Percentiles rank a stretch among this genome's conserved stretches.
Conservation (phyloP, 2,888 invertebrate species). For the Rhingia campestris region DNA sequence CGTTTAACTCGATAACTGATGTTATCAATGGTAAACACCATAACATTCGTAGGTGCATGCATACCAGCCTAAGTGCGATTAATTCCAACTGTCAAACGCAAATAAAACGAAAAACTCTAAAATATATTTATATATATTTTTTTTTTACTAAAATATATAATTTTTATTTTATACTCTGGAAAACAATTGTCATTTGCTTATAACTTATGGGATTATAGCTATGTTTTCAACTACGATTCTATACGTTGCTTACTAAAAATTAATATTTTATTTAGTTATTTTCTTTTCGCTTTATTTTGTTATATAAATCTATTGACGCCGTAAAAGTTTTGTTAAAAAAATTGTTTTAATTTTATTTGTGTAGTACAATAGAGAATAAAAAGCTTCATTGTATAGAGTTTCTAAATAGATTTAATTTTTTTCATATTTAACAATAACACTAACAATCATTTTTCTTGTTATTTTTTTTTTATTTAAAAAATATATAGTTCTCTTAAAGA, state of each 20-base stretch:
- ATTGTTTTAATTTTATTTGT: constrained; percentile 3
- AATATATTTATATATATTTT: not conserved
- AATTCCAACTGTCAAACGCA: not conserved
- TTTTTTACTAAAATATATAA: constrained; percentile 17
- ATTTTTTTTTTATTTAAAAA: not conserved
- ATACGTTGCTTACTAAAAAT: not conserved
- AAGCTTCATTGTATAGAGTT: constrained; percentile 54
- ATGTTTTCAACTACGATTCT: constrained; percentile 13
- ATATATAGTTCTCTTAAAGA: constrained; percentile 10
- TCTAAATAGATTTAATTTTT: constrained; percentile 29
- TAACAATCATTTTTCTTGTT: constrained; percentile 7
- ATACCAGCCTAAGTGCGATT: no score
- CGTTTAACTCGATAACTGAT: no score
- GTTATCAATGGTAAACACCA: no score
- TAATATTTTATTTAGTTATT: constrained; percentile 1
- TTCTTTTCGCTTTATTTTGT: constrained; percentile 7
- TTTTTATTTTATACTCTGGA: constrained; percentile 48
- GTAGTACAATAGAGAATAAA: constrained; percentile 26
- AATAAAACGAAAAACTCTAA: not conserved
- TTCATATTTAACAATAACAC: constrained; percentile 26
- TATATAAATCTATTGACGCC: constrained; percentile 41
- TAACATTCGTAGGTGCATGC: no score
- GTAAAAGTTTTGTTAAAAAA: constrained; percentile 6
- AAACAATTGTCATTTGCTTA: constrained; percentile 63
- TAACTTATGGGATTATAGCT: constrained; percentile 32